These are phyloP conservation scores for Muscicapa striata DNA, from an alignment of 2,797 vertebrate species.

Conservation along the genomic window DNA sequence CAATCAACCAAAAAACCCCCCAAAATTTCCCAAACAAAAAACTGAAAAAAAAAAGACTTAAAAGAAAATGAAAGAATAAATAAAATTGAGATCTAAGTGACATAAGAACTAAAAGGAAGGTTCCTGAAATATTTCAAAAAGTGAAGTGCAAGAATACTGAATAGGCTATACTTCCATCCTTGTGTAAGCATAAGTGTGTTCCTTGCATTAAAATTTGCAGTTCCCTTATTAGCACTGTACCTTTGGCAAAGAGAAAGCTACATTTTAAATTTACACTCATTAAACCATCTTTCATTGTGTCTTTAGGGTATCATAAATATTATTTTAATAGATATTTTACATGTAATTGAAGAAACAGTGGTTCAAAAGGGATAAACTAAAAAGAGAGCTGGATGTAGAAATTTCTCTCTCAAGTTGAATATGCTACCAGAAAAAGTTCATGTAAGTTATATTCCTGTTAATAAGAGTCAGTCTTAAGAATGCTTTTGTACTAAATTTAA, in stretches of 20 bases:
- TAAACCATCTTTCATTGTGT: neutral
- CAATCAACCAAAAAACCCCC: accelerated
- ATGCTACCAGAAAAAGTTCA: neutral
- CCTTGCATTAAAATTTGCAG: neutral
- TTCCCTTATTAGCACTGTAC: neutral
- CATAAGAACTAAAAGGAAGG: neutral
- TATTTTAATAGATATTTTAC: neutral
- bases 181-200: neutral
- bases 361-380: neutral
- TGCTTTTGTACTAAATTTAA: neutral
- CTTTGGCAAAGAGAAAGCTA: neutral
- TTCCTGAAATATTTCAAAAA: neutral
- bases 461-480: neutral
- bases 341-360: neutral
- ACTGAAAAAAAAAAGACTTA: neutral
- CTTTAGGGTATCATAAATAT: neutral
- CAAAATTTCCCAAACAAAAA: neutral
- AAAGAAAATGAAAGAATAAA: neutral
- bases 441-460: neutral
- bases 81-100: neutral
- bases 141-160: neutral
- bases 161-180: neutral
- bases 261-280: neutral
- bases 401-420: neutral
- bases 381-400: too few species aligned